A percentile compares a stretch with the other conserved stretches of the same genome.
phyloP scores from a whole-genome alignment of 2,797 vertebrate genomes.

The Serranus cabrilla region DNA sequence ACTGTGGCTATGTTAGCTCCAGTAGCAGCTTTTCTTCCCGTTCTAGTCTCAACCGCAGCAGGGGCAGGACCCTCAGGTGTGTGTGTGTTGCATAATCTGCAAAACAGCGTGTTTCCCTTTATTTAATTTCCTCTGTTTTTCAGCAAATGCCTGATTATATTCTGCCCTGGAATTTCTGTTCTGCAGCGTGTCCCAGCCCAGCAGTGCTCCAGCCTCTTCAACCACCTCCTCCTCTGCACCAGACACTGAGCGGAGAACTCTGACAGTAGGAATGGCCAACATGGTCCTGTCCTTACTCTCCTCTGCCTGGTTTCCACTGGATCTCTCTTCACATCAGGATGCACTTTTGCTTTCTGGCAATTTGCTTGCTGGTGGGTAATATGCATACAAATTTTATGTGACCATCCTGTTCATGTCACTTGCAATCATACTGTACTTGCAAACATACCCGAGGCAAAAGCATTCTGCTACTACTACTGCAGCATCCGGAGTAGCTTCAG shows the following conservation, averaged over 20 bases:
- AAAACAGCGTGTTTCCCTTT: not conserved
- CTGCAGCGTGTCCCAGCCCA: constrained; percentile 88
- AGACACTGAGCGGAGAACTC: constrained; percentile 88
- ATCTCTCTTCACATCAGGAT: constrained; percentile 96
- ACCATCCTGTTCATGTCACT: not conserved
- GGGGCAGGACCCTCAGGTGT: constrained; percentile 74
- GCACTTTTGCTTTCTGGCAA: constrained; percentile 94
- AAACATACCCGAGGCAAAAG: not conserved
- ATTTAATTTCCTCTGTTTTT: not conserved
- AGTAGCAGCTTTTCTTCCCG: constrained; percentile 66
- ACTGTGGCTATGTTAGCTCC: constrained; percentile 92
- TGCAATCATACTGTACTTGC: not conserved
- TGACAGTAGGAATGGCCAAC: constrained; percentile 91
- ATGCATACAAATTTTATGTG: not conserved
- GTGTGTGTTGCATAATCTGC: not conserved
- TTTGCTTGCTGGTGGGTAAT: constrained; percentile 90
- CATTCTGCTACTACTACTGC: not conserved
- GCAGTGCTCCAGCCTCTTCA: constrained; percentile 65
- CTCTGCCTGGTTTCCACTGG: constrained; percentile 96
- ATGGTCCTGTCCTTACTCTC: constrained; percentile 95
- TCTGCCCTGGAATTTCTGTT: not conserved
- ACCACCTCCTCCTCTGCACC: constrained; percentile 46
- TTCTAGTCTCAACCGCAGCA: constrained; percentile 71
- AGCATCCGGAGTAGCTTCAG: too few species aligned
- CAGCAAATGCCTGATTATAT: not conserved